phyloP scores from a whole-genome alignment of 2,888 invertebrate species.

The Cosmia pyralina region DNA sequence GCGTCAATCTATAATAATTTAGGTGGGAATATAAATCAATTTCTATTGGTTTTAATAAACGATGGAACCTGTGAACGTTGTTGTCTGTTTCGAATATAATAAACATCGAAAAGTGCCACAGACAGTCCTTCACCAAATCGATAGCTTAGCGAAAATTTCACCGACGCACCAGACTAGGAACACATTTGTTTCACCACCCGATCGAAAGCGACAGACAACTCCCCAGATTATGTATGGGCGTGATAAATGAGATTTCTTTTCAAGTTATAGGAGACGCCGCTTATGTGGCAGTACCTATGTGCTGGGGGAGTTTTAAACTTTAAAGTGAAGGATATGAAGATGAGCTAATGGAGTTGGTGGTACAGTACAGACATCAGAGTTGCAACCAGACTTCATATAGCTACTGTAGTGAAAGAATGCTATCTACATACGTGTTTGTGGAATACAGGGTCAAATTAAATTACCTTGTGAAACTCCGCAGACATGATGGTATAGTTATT shows the following conservation, averaged over 20 bases:
- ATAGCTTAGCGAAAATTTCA: slow-evolving; percentile 3
- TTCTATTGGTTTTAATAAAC: too few species aligned
- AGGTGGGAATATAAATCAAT: too few species aligned
- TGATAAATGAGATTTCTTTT: slow-evolving; percentile 75
- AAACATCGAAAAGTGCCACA: not conserved
- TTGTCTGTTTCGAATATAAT: not conserved
- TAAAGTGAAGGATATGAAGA: slow-evolving; percentile 12
- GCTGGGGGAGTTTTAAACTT: slow-evolving; percentile 6
- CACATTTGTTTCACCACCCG: slow-evolving; percentile 33
- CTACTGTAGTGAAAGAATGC: too few species aligned
- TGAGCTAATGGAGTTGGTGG: not conserved
- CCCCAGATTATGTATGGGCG: slow-evolving; percentile 72
- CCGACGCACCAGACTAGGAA: slow-evolving; percentile 14
- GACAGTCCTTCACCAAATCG: not conserved
- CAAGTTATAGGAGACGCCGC: slow-evolving; percentile 32
- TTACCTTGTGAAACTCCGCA: too few species aligned
- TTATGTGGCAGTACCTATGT: slow-evolving; percentile 18
- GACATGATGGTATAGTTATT: too few species aligned
- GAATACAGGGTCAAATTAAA: too few species aligned
- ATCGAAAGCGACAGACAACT: slow-evolving; percentile 64
- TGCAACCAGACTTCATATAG: not conserved
- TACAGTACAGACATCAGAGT: not conserved
- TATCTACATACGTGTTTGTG: too few species aligned
- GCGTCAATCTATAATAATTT: too few species aligned
- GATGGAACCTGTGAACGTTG: too few species aligned